Evolutionary conservation across 2,113 vertebrate species (phyloP).

Genomic region (Forbesichthys papilliferus): DNA sequence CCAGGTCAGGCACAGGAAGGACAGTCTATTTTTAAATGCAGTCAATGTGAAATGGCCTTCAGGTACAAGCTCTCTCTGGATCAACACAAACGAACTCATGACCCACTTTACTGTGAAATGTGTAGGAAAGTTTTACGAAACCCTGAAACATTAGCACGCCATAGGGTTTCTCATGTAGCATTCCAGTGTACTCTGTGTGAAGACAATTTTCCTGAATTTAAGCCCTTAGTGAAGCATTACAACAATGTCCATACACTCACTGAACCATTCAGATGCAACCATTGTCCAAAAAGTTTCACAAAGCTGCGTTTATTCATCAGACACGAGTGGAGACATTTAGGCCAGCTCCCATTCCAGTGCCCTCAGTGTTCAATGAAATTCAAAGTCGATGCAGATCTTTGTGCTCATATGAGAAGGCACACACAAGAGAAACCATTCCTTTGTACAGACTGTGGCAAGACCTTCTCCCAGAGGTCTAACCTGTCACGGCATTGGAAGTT

Average conservation of each 20-base stretch:
- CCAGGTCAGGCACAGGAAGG: constrained; percentile 1
- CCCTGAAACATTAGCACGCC: constrained; percentile 28
- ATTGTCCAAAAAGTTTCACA: constrained; percentile 23
- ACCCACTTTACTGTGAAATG: constrained; percentile 53
- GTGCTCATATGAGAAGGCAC: constrained; percentile 54
- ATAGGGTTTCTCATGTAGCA: constrained; percentile 49
- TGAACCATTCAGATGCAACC: constrained; percentile 49
- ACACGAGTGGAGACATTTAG: constrained; percentile 61
- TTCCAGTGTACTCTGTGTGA: constrained; percentile 63
- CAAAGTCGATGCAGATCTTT: constrained; percentile 36
- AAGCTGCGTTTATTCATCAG: constrained; percentile 44
- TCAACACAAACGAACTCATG: constrained; percentile 51
- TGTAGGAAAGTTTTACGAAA: constrained; percentile 54
- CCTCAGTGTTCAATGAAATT: constrained; percentile 40
- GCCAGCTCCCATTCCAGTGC: constrained; percentile 53
- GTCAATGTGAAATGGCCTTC: constrained; percentile 44
- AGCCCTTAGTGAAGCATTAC: constrained; percentile 45
- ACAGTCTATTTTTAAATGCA: constrained; percentile 37
- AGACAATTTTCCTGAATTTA: constrained; percentile 43
- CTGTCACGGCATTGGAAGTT: constrained; percentile 50
- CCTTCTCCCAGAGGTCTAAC: constrained; percentile 46
- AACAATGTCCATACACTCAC: constrained; percentile 48
- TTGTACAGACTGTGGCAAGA: constrained; percentile 57
- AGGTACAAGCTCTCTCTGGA: constrained; percentile 42
- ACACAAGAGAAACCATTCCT: constrained; percentile 58